Base-by-base conservation (phyloP, 2,113 vertebrate genomes). In the Sprattus sprattus region DNA sequence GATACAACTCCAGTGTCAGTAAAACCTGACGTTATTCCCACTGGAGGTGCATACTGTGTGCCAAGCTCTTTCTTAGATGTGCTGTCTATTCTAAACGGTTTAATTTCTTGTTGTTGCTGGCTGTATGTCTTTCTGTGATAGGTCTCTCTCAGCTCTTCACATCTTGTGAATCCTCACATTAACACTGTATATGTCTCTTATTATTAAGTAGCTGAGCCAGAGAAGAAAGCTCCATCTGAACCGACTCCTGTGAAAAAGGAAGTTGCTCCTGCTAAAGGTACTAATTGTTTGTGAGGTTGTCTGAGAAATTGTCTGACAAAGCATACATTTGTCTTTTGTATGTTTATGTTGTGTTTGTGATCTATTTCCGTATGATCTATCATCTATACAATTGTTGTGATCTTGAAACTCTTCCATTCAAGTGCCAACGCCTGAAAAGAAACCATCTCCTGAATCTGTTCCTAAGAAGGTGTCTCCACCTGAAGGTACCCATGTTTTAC, bases 161-260 rank as follows among this genome's bases (percentile, higher is more conserved):
- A 32, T 39, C 13, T 16, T 78, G 13, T 39, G 25, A 78, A 32
- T 78, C 39, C 28, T 78, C 71, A 78, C 28, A 78, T 78, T 78
- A 6, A 78, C 13, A 32, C 71, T 39, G 10, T 15, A 39, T 78
- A 39, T 78, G 15, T 78, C 71, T 39, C 13, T 32, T 95, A 87
- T 95, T 92, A 86, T 95, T 95, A 95, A 96, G 95, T 93, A 89
- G 92, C 89, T 89, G 93, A 91, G 93, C 92, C 88, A 87, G 93
- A 95, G 93, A 96, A 96, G 95, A 96, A 95, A 92, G 90, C 95
- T 71, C 67, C 39, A 39, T 39, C 87, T 90, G 95, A 92, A 88
- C 18, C 50, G 45, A 95, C 87, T 94, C 88, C 94, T 91, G 92
- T 94, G 18, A 60, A 52, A 57, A 32, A 78, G 32, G 50, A 81